These are phyloP conservation scores for Lepidurus arcticus DNA, from an alignment of 1,140 invertebrate genomes.

Conservation along the genomic window DNA sequence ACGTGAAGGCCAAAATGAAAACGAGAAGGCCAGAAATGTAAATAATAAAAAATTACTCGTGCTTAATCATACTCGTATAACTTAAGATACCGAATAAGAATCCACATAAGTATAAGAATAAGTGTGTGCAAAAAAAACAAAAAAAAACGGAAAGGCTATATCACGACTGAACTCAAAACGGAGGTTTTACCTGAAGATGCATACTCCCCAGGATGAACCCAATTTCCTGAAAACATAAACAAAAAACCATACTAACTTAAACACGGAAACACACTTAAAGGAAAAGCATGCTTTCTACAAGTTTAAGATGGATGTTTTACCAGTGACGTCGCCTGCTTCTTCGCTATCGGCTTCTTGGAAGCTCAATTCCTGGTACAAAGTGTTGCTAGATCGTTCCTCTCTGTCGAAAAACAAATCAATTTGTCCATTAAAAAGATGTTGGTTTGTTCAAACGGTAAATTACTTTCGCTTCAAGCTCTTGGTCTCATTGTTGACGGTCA, in stretches of 20 bases:
- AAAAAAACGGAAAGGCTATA: constrained; percentile 29
- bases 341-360: constrained; percentile 78
- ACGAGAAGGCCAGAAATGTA: background rate
- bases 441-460: background rate
- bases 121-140: constrained; percentile 34
- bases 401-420: background rate
- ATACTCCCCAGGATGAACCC: constrained; percentile 97
- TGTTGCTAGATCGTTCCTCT: constrained; percentile 82
- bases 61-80: background rate
- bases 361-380: constrained; percentile 84
- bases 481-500: constrained; percentile 22
- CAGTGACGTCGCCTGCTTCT: constrained; percentile 79
- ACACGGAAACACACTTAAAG: constrained; percentile 22
- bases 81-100: constrained; percentile 25
- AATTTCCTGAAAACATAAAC: constrained; percentile 57
- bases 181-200: constrained; percentile 81
- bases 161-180: constrained; percentile 39
- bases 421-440: background rate
- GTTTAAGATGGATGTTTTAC: constrained; percentile 48
- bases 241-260: constrained; percentile 24
- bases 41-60: background rate
- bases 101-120: constrained; percentile 14
- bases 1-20: background rate
- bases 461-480: constrained; percentile 34
- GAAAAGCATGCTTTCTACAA: constrained; percentile 17